Base-by-base conservation (phyloP, 2,113 vertebrate species). In the Syrrhaptes paradoxus region DNA sequence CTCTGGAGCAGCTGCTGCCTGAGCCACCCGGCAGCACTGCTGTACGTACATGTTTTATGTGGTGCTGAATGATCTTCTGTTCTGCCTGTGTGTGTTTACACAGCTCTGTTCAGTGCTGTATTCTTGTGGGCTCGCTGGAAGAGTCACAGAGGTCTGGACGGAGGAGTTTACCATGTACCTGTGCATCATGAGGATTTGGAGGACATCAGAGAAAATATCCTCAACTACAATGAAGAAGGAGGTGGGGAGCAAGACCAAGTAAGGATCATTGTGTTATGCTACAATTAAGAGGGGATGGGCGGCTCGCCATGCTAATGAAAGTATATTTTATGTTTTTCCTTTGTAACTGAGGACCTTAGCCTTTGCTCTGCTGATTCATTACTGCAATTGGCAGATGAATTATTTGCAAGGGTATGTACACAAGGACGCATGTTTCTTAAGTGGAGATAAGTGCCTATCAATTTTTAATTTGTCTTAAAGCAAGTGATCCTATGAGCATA, bases 191-290 rank as follows among this genome's bases (percentile, higher is more conserved):
- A 99, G 32, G 98, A 98, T 62, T 96, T 98, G 98, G 98, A 99
- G 97, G 99, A 99, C 96, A 97, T 99, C 96, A 97, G 98, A 16
- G 98, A 99, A 96, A 99, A 99, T 54, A 98, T 98, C 90, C 98
- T 99, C 76, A 98, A 99, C 97, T 99, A 99, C 25, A 98, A 98
- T 3, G 98, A 99, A 97, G 99, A 99, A 97, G 98, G 98, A 17
- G 99, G 98, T 5, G 98, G 99, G 29, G 98, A 99, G 90, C 98
- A 99, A 82, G 99, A 99, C 52, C 98, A 99, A 98, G 99, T 99
- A 98, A 98, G 83, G 32, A 21, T 34, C 29, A 2, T 17, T 84
- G 21, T 13, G n/a, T 83, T 62, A 55, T 3, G 1, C 70, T 55
- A 45, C 55, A 34, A 3, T 52, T 57, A 26, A 43, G 66, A 87